phyloP scores from a whole-genome alignment of 2,113 vertebrate genomes.

The Isurus oxyrinchus region DNA sequence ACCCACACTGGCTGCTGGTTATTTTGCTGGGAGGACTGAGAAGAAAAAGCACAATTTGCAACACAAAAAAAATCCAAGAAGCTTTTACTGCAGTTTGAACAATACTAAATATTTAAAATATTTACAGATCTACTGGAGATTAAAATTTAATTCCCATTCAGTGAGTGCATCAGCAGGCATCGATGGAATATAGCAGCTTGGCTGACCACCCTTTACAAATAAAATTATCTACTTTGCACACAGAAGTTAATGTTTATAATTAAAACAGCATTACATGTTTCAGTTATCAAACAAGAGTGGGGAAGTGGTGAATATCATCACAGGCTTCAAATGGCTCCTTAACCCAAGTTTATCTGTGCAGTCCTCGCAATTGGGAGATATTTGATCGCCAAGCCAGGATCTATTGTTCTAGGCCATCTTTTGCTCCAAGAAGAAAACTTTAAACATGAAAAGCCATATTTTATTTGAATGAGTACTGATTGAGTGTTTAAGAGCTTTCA shows the following conservation, averaged over 20 bases:
- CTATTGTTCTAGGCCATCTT: background rate
- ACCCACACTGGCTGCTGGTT: conserved; percentile 94
- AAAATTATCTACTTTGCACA: background rate
- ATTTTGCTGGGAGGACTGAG: conserved; percentile 84
- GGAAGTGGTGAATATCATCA: background rate
- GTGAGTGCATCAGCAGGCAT: background rate
- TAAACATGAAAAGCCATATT: background rate
- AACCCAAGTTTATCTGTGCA: background rate
- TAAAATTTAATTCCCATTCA: conserved; percentile 23
- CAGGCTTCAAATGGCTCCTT: background rate
- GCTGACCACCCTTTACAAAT: background rate
- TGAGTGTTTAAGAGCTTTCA: background rate
- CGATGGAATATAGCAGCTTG: background rate
- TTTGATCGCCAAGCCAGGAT: background rate
- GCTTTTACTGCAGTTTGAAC: background rate
- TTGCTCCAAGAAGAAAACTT: background rate
- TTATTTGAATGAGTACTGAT: background rate
- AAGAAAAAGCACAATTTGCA: conserved; percentile 53
- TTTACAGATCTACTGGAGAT: conserved; percentile 37
- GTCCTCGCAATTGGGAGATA: background rate
- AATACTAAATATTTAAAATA: background rate
- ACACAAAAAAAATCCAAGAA: background rate
- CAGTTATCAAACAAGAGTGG: background rate
- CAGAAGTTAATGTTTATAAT: background rate
- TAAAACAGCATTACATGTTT: background rate